A percentile compares a stretch with the other conserved stretches of the same genome.
phyloP scores from a whole-genome alignment of 2,113 vertebrate species.

The Tachuris rubrigastra region DNA sequence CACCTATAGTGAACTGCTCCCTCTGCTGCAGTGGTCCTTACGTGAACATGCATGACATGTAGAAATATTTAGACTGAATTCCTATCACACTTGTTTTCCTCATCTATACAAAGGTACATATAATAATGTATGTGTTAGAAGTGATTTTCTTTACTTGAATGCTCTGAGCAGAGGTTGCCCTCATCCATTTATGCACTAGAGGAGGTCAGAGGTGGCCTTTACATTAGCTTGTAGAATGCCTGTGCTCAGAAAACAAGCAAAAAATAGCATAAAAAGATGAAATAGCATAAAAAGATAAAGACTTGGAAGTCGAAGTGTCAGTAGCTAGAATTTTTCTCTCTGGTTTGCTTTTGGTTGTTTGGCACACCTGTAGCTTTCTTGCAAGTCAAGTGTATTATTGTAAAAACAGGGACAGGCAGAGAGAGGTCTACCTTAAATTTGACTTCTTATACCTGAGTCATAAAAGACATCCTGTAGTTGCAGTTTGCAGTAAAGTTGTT shows the following conservation, averaged over 20 bases:
- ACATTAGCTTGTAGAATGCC: fast-evolving
- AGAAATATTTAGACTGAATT: neutral
- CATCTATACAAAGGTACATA: neutral
- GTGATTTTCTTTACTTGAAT: neutral
- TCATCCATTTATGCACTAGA: neutral
- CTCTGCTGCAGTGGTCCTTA: neutral
- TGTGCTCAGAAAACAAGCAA: neutral
- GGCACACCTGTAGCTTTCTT: neutral
- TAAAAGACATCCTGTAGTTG: neutral
- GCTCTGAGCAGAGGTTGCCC: neutral
- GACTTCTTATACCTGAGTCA: neutral
- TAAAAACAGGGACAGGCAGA: neutral
- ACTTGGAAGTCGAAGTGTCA: neutral
- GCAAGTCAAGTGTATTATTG: neutral
- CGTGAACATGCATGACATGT: fast-evolving
- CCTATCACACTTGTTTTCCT: neutral
- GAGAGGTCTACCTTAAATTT: neutral
- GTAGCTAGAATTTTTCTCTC: neutral
- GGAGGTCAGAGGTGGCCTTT: neutral
- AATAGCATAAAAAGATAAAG: neutral
- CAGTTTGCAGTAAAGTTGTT: neutral
- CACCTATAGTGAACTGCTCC: neutral
- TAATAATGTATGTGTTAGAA: neutral
- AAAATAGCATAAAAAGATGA: neutral
- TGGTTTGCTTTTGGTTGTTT: neutral